phyloP scores from a whole-genome alignment of 2,113 vertebrate species.

The Progne subis region DNA sequence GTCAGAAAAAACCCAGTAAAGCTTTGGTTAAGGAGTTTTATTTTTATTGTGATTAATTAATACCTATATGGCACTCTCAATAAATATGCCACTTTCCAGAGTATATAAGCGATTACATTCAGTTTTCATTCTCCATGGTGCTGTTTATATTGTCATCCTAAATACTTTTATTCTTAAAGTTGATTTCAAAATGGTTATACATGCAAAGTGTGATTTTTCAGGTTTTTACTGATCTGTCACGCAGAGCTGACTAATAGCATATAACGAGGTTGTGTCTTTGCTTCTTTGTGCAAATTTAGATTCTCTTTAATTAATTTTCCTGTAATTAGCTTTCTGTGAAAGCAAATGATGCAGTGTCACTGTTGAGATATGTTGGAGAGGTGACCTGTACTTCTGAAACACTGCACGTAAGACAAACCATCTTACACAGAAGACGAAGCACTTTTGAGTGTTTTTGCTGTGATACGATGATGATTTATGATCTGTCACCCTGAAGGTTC shows the following conservation, averaged over 20 bases:
- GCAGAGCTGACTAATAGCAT: background rate
- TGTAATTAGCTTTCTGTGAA: background rate
- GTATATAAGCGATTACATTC: background rate
- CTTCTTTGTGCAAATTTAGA: background rate
- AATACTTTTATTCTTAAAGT: background rate
- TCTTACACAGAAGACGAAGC: background rate
- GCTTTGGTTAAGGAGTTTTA: background rate
- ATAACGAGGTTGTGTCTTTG: background rate
- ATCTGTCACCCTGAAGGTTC: background rate
- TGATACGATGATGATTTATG: background rate
- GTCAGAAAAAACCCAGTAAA: background rate
- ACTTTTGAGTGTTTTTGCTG: background rate
- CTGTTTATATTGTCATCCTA: background rate
- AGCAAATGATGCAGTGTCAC: background rate
- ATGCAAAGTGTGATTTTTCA: background rate
- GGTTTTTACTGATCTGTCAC: background rate
- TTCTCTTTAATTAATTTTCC: constrained; percentile 3
- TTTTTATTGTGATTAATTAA: background rate
- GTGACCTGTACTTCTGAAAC: background rate
- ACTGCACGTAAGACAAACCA: background rate
- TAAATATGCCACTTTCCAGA: background rate
- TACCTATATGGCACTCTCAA: background rate
- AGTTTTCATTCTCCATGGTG: background rate
- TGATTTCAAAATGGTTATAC: background rate
- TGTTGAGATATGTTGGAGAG: background rate